Base-by-base conservation (phyloP, 1,140 invertebrate species). In the Pachyrhynchus sulphureomaculatus region DNA sequence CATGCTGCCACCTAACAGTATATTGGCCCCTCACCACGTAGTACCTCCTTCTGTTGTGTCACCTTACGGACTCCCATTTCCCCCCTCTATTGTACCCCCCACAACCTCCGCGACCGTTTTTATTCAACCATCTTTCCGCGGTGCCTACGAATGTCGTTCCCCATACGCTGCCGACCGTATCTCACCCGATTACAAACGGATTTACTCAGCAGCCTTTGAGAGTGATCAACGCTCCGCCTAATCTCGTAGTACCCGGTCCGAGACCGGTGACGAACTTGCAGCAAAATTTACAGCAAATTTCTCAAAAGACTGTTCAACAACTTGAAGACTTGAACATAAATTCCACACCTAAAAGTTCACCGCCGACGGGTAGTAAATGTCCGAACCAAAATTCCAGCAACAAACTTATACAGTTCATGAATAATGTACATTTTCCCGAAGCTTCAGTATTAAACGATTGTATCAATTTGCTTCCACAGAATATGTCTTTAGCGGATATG, bases 351-450 rank as follows among this genome's bases (percentile, higher is more conserved):
- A 44, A 23, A 13, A 53, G 13, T 21, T 23, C 39, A 2, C 24
- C 24, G 21, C 44, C 24, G 34, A n/a, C 34, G 15, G 13, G 18
- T 17, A 21, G 4, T 4, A 57, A 64, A 21, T 10, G 18, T 4
- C 10, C 24, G 4, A 54, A 15, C n/a, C 29, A 24, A 12, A 15
- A 18, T 13, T 62, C 62, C 9, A 62, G 32, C 32, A 68, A 66
- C 24, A 68, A 59, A 53, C 75, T 80, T 42, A 80, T 81, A 55
- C 80, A 82, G 63, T 82, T 82, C 68, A 69, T 81, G 36, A 78
- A 79, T 36, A 82, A 82, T 68, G 80, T 82, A 0, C 80, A 81
- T 66, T 80, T 81, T 66, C 78, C 78, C 5, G 78, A 79, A 61
- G 61, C 72, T 54, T 45, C 73, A 67, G 39, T 73, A 65, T 68